Percentiles rank a stretch among this genome's conserved stretches.
These are phyloP conservation scores for Ceratoteleas bidentatus DNA, from an alignment of 1,140 invertebrate species.

Conservation along the genomic window DNA sequence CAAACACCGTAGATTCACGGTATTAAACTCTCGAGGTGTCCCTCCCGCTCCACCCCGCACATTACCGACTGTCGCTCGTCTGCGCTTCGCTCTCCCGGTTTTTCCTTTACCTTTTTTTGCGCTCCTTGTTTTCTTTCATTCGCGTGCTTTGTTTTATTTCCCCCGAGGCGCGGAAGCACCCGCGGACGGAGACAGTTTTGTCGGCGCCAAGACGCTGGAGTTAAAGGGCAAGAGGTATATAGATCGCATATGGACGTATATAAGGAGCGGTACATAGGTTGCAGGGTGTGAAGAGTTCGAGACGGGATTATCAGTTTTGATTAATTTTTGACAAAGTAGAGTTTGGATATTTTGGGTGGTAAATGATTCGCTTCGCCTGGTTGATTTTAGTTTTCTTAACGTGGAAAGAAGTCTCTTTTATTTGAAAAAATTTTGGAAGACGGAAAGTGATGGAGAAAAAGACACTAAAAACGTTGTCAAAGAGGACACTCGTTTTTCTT, in stretches of 20 bases:
- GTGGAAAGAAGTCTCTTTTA: too few relatives aligned
- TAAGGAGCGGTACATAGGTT: too few relatives aligned
- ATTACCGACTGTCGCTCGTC: constrained; percentile 23
- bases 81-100: constrained; percentile 27
- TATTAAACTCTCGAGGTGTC: constrained; percentile 61
- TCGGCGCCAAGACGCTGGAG: neutral
- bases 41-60: constrained; percentile 10
- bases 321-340: too few relatives aligned
- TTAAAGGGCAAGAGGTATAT: neutral
- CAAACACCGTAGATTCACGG: constrained; percentile 64
- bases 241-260: too few relatives aligned
- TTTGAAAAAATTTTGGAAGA: neutral
- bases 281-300: too few relatives aligned
- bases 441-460: neutral
- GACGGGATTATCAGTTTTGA: too few relatives aligned
- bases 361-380: too few relatives aligned
- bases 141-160: constrained; percentile 68
- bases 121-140: constrained; percentile 62
- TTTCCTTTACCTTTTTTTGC: constrained; percentile 46
- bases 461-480: neutral
- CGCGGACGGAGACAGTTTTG: constrained; percentile 61
- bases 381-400: too few relatives aligned
- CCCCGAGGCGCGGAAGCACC: constrained; percentile 58
- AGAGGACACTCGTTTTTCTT: neutral
- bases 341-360: too few relatives aligned